A percentile compares a stretch with the other conserved stretches of the same genome.
These are phyloP conservation scores for Eupithecia vulgata DNA, from an alignment of 2,888 invertebrate genomes.

Conservation along the genomic window DNA sequence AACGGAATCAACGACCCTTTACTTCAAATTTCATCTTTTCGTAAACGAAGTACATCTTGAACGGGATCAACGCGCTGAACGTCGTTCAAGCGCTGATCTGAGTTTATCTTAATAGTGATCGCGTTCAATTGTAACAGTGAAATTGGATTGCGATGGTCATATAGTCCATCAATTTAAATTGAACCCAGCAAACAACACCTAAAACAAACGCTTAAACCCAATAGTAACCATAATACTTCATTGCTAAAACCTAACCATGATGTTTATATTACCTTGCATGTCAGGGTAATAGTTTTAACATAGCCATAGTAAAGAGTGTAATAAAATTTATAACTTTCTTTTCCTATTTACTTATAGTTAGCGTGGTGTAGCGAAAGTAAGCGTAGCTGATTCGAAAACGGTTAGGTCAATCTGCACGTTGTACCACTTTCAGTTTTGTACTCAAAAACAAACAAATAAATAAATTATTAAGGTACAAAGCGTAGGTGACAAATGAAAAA, in stretches of 20 bases:
- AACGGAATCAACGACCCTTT: not conserved
- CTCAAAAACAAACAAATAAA: not conserved
- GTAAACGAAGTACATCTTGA: not conserved
- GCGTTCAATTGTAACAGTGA: not conserved
- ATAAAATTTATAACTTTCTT: constrained; percentile 41
- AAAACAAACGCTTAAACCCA: not conserved
- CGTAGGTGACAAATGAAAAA: too few species aligned
- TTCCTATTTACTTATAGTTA: constrained; percentile 33
- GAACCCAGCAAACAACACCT: not conserved
- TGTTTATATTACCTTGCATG: constrained; percentile 14
- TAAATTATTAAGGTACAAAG: too few species aligned
- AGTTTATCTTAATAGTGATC: not conserved
- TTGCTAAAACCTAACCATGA: constrained; percentile 3
- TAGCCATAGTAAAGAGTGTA: constrained; percentile 31
- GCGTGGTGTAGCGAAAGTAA: constrained; percentile 35
- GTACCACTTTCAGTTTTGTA: not conserved
- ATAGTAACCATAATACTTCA: too few species aligned
- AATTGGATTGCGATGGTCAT: not conserved
- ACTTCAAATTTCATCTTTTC: not conserved
- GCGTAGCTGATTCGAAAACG: constrained; percentile 11
- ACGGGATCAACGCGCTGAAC: not conserved
- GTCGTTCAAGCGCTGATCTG: not conserved
- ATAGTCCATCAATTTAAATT: not conserved
- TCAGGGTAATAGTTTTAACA: constrained; percentile 14
- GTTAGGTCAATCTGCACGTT: constrained; percentile 6